Conservation (phyloP, 1,140 invertebrate species). For the Pseudoatta argentina region DNA sequence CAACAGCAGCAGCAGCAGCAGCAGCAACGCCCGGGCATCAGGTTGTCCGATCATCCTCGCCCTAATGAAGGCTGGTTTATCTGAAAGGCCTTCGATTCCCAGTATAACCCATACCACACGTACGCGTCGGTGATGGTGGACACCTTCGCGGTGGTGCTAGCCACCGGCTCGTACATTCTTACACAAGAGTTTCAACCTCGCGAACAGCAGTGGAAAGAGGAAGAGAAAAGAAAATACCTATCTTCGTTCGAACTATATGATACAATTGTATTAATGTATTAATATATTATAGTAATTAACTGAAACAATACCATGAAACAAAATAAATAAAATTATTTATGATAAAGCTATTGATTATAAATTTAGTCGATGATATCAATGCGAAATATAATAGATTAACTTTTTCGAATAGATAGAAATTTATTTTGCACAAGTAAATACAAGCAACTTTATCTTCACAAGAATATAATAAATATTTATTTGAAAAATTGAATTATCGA, state of each 20-base stretch:
- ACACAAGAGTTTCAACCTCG: slow-evolving; percentile 79
- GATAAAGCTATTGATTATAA: background rate
- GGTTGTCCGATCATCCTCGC: slow-evolving; percentile 86
- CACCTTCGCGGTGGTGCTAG: slow-evolving; percentile 85
- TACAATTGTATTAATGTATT: background rate
- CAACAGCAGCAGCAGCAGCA: slow-evolving; percentile 70
- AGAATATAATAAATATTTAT: background rate
- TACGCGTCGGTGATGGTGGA: slow-evolving; percentile 80
- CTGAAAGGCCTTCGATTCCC: slow-evolving; percentile 86
- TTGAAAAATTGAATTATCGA: background rate
- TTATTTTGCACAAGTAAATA: background rate
- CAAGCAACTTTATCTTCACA: background rate
- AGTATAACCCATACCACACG: slow-evolving; percentile 86
- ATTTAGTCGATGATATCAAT: background rate
- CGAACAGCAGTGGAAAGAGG: background rate
- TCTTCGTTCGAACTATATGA: background rate
- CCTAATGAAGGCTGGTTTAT: slow-evolving; percentile 87
- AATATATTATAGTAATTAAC: background rate
- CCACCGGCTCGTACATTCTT: slow-evolving; percentile 83
- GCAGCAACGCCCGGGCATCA: slow-evolving; percentile 82
- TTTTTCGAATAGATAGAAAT: background rate
- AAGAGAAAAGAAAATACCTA: background rate
- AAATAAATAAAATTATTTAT: background rate
- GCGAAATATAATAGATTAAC: background rate
- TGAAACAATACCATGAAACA: background rate